A percentile compares a stretch with the other conserved stretches of the same genome.
These are phyloP conservation scores for Gnathonemus longibarbis DNA, from an alignment of 2,113 vertebrate genomes.

Conservation along the genomic window DNA sequence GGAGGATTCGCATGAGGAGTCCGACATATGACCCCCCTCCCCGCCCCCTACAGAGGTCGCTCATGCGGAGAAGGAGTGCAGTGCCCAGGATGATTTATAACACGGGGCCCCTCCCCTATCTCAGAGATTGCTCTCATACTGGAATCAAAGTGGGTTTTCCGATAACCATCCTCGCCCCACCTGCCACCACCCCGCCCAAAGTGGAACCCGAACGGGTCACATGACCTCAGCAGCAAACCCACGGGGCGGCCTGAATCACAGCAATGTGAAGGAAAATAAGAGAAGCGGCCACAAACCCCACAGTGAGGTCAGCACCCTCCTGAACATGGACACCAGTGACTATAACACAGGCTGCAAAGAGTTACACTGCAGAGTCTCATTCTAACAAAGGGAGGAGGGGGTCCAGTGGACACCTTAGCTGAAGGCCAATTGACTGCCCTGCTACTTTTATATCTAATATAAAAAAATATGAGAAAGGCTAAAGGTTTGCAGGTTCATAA, in stretches of 20 bases:
- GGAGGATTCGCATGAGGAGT: conserved; percentile 13
- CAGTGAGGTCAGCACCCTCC: not conserved
- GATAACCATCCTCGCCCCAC: not conserved
- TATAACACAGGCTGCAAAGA: not conserved
- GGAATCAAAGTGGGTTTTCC: not conserved
- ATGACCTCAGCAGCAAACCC: not conserved
- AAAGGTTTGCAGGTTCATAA: not conserved
- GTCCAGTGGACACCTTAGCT: not conserved
- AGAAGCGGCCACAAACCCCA: not conserved
- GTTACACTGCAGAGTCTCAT: not conserved
- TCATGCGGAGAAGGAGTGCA: conserved; percentile 34
- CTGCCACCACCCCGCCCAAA: not conserved
- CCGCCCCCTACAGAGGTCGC: conserved; percentile 2
- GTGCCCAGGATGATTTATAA: conserved; percentile 11
- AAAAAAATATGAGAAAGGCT: not conserved
- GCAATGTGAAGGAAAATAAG: not conserved
- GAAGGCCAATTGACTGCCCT: not conserved
- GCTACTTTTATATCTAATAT: not conserved
- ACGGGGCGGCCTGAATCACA: not conserved
- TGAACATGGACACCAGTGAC: not conserved
- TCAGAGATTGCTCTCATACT: not conserved
- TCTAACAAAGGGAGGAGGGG: not conserved
- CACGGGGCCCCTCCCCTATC: not conserved
- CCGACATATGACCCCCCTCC: conserved; percentile 21
- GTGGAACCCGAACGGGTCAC: not conserved